Conservation (phyloP, 2,113 vertebrate species). For the Globicephala melas region DNA sequence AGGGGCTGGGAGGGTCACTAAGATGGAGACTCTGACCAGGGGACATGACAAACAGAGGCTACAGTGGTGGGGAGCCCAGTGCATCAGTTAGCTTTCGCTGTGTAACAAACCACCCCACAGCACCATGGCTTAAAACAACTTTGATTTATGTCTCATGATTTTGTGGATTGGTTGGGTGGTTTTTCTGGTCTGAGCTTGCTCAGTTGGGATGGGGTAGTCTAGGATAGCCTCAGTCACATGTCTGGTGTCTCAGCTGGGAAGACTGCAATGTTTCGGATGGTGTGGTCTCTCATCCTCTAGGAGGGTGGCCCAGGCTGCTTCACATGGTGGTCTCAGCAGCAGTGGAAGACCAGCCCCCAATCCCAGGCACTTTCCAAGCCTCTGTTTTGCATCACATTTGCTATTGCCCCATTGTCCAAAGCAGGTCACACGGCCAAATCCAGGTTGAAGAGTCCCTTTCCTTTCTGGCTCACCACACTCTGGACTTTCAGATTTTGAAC, state of each 20-base stretch:
- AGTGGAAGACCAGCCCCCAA: no score
- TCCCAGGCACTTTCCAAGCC: background rate
- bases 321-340: background rate
- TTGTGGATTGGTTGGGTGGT: background rate
- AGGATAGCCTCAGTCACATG: background rate
- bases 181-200: background rate
- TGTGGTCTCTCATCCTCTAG: background rate
- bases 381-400: background rate
- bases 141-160: background rate
- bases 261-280: background rate
- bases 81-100: background rate
- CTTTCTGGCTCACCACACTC: background rate
- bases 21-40: background rate
- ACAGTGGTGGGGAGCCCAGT: background rate
- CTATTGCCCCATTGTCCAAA: background rate
- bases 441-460: background rate
- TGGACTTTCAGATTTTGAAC: background rate
- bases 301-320: background rate
- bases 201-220: background rate
- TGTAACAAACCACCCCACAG: background rate
- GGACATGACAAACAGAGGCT: background rate
- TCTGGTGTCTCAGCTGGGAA: background rate
- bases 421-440: background rate
- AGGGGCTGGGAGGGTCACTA: background rate
- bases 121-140: background rate